These are phyloP conservation scores for Drosophila melanogaster DNA, from an alignment of 1,140 invertebrate species.

Conservation along the genomic window Release_6_plus_ISO1_MT NC_004354.4:3205501-3206000, in stretches of 20 bases:
- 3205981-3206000: constrained; percentile 78
- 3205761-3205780: constrained; percentile 42
- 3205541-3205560: constrained; percentile 67
- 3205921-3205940: constrained; percentile 36
- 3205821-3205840: constrained; percentile 41
- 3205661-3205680: constrained; percentile 78
- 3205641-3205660: constrained; percentile 52
- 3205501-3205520: constrained; percentile 15
- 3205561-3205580: constrained; percentile 41
- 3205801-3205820: constrained; percentile 30
- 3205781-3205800: constrained; percentile 27
- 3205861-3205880: constrained; percentile 1
- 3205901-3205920: constrained; percentile 23
- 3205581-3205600: constrained; percentile 17
- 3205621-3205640: constrained; percentile 54
- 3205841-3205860: constrained; percentile 29
- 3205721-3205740: neutral
- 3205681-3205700: constrained; percentile 53
- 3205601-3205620: constrained; percentile 72
- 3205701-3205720: constrained; percentile 12
- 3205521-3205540: constrained; percentile 37
- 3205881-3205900: neutral
- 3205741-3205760: constrained; percentile 29
- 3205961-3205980: constrained; percentile 75
- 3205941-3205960: constrained; percentile 51